phyloP scores from a whole-genome alignment of 2,113 vertebrate species.

The Lathamus discolor region DNA sequence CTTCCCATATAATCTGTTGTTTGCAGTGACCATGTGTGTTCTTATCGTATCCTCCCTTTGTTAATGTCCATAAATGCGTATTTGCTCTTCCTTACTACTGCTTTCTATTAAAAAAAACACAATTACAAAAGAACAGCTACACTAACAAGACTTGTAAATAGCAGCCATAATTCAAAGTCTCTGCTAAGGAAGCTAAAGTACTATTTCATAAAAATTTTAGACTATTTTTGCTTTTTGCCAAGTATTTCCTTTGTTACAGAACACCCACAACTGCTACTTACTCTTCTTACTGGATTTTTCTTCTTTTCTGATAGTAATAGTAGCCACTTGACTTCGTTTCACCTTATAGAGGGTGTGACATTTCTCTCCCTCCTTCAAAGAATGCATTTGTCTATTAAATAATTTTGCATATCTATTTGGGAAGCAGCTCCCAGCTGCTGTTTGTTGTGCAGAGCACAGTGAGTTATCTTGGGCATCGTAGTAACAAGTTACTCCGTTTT shows the following conservation, averaged over 20 bases:
- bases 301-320: not conserved
- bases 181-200: not conserved
- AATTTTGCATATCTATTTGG: not conserved
- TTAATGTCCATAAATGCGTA: not conserved
- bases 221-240: not conserved
- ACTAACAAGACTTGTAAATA: not conserved
- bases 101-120: not conserved
- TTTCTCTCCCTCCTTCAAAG: not conserved
- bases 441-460: conserved; percentile 54
- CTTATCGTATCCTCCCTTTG: not conserved
- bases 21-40: not conserved
- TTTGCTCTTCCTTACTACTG: not conserved
- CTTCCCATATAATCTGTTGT: not conserved
- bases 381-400: conserved; percentile 40
- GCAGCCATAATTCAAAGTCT: not conserved
- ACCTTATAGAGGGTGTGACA: not conserved
- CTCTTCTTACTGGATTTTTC: not conserved
- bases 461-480: not conserved
- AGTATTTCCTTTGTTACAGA: not conserved
- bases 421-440: not conserved
- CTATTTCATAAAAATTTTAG: not conserved
- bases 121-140: not conserved
- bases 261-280: not conserved
- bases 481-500: not conserved
- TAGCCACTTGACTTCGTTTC: conserved; percentile 47